Evolutionary conservation across 2,113 vertebrate species (phyloP), one percentile per base, ranked within the genome.

Genomic region (Halcyon malimbica): DNA sequence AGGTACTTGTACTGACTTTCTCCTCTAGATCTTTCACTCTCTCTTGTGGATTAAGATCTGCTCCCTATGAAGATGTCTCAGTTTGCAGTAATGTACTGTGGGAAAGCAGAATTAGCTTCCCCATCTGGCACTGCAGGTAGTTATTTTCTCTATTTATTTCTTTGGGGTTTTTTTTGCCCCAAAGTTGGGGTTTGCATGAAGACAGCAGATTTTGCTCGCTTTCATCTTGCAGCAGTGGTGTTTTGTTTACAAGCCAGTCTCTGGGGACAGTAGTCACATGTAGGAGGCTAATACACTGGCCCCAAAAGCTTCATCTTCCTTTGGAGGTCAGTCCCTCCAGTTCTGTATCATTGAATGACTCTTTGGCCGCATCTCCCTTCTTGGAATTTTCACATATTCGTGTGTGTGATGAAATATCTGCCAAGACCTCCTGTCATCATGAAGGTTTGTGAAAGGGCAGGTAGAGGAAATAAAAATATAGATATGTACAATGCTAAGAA

Each of bases 131-230:
- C 4, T 64, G 37, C 23, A 64, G 50, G 54, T 54, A n/a, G 16
- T 12, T 3, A 2, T 23, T 59, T 33, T 37, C 15, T 6, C 5
- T 1, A 7, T 6, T 19, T 35, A 16, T n/a, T n/a, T n/a, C n/a
- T 9, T 42, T 13, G 14, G 13, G 13, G 5, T 6, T 5, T 35
- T 41, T 11, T 16, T 28, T n/a, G 6, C 29, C 16, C 33, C 35
- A 57, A 24, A 63, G 15, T 23, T 26, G 20, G 14, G 11, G 8
- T 87, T 83, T 77, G 28, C 23, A 37, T 0, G 0, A 31, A 46
- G 13, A 53, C 21, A 75, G 20, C 31, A 51, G 42, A n/a, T 46
- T 69, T 68, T 41, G 9, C 21, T 68, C 62, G 17, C 17, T 83
- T 82, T 73, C 0, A 0, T 63, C 56, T 68, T 74, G 57, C 13